Evolutionary conservation across 2,797 vertebrate genomes (phyloP).

Genomic region (Chromis chromis): DNA sequence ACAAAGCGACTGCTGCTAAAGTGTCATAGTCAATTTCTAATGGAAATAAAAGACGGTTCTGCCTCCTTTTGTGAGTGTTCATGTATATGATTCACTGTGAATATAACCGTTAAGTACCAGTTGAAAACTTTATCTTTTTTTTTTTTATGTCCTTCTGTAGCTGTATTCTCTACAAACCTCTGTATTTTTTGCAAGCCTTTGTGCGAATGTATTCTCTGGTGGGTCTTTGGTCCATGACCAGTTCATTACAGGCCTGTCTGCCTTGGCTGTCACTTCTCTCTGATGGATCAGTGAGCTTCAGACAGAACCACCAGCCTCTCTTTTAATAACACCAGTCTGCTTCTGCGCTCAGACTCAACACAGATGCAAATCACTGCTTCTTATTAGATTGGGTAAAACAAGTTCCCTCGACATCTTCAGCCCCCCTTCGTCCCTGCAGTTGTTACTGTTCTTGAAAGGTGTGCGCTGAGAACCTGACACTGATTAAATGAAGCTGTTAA

Average conservation of each 20-base stretch:
- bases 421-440: conserved; percentile 20
- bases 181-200: conserved; percentile 32
- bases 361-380: conserved; percentile 56
- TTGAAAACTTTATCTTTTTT: conserved; percentile 13
- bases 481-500: conserved; percentile 55
- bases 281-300: conserved; percentile 79
- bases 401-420: conserved; percentile 4
- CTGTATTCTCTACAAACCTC: conserved; percentile 1
- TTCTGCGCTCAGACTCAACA: conserved; percentile 40
- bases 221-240: conserved; percentile 69
- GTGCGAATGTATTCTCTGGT: conserved; percentile 40
- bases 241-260: conserved; percentile 78
- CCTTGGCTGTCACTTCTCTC: conserved; percentile 77
- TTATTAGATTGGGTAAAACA: conserved; percentile 54
- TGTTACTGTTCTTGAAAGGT: conserved; percentile 20
- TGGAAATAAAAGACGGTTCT: conserved; percentile 32
- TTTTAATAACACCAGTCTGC: conserved; percentile 71
- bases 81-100: conserved; percentile 50
- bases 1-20: conserved; percentile 62
- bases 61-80: conserved; percentile 43
- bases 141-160: not conserved
- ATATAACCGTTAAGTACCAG: conserved; percentile 32
- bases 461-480: conserved; percentile 37
- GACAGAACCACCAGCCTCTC: conserved; percentile 66
- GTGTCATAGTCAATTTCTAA: conserved; percentile 60